Evolutionary conservation across 2,888 invertebrate genomes (phyloP).

Genomic region (Andrena bucephala): DNA sequence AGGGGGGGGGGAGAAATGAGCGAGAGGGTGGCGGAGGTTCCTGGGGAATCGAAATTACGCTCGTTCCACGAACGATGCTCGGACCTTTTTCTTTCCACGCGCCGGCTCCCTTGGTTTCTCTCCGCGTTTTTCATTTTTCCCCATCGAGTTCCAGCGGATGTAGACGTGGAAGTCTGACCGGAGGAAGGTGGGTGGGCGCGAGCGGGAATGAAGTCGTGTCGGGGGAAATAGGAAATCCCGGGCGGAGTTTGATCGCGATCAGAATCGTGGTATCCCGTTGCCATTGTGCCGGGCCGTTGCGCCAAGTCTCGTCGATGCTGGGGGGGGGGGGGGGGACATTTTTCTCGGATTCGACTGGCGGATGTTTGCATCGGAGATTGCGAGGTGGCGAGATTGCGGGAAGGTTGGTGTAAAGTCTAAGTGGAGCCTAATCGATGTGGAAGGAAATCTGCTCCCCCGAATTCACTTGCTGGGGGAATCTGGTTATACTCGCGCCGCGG

Average conservation of each 20-base stretch:
- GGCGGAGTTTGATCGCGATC: conserved; percentile 42
- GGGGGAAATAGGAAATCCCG: conserved; percentile 47
- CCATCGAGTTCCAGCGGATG: not conserved
- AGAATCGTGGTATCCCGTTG: conserved; percentile 35
- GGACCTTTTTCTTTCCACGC: conserved; percentile 17
- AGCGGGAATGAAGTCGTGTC: conserved; percentile 34
- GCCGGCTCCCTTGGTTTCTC: not conserved
- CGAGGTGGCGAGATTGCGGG: conserved; percentile 1
- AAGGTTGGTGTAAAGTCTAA: conserved; percentile 5
- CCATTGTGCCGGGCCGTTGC: conserved; percentile 31
- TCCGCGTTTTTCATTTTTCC: conserved; percentile 19
- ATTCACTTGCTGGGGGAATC: conserved; percentile 3
- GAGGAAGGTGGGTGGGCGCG: not conserved
- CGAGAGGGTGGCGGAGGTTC: conserved; percentile 34
- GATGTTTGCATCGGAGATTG: conserved; percentile 46
- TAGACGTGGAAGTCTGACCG: not conserved
- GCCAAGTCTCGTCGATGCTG: conserved; percentile 7
- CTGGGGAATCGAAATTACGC: conserved; percentile 69
- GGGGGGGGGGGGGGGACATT: conserved; percentile 19
- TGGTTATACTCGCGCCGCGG: conserved; percentile 1
- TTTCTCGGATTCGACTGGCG: not conserved
- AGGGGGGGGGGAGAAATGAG: not conserved
- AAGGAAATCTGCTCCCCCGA: conserved; percentile 35
- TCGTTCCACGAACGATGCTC: conserved; percentile 40
- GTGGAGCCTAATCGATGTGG: conserved; percentile 30